A percentile compares a stretch with the other conserved stretches of the same genome.
phyloP scores from a whole-genome alignment of 1,140 invertebrate species.

The Drosophila busckii region DNA sequence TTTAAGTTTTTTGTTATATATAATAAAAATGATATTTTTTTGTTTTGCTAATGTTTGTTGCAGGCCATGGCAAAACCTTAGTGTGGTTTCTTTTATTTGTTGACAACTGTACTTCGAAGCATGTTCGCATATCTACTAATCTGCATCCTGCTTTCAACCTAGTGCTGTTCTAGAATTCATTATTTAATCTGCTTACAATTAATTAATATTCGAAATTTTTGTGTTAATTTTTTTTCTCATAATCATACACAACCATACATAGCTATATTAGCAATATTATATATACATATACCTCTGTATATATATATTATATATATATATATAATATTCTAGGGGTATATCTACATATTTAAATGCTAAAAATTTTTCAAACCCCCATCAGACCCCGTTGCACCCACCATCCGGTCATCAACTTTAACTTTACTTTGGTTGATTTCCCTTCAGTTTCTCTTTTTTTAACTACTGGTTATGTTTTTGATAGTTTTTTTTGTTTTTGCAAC shows the following conservation, averaged over 20 bases:
- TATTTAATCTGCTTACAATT: slow-evolving; percentile 28
- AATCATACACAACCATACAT: slow-evolving; percentile 21
- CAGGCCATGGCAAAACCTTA: slow-evolving; percentile 48
- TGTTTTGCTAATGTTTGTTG: slow-evolving; percentile 42
- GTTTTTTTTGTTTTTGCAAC: slow-evolving; percentile 18
- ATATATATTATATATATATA: slow-evolving; percentile 26
- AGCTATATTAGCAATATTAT: slow-evolving; percentile 24
- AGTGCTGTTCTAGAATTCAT: slow-evolving; percentile 27
- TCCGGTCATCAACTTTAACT: too few species aligned
- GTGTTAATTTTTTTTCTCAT: slow-evolving; percentile 38
- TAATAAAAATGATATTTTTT: slow-evolving; percentile 71
- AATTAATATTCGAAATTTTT: slow-evolving; percentile 45
- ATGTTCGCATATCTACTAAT: slow-evolving; percentile 42
- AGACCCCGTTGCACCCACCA: too few species aligned
- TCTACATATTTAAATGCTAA: slow-evolving; percentile 24
- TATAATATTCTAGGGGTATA: slow-evolving; percentile 22
- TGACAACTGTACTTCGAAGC: slow-evolving; percentile 32
- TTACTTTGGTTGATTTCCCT: too few species aligned
- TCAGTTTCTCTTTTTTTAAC: slow-evolving; percentile 39
- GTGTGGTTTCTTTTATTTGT: slow-evolving; percentile 39
- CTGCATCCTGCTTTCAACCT: slow-evolving; percentile 38
- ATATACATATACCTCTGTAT: slow-evolving; percentile 22
- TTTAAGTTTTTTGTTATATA: slow-evolving; percentile 29
- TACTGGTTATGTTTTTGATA: slow-evolving; percentile 68
- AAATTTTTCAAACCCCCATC: too few species aligned